Percentiles rank a stretch among this genome's conserved stretches.
These are phyloP conservation scores for Steinernema carpocapsae DNA, from an alignment of 2,888 invertebrate genomes.

Conservation along the genomic window DNA sequence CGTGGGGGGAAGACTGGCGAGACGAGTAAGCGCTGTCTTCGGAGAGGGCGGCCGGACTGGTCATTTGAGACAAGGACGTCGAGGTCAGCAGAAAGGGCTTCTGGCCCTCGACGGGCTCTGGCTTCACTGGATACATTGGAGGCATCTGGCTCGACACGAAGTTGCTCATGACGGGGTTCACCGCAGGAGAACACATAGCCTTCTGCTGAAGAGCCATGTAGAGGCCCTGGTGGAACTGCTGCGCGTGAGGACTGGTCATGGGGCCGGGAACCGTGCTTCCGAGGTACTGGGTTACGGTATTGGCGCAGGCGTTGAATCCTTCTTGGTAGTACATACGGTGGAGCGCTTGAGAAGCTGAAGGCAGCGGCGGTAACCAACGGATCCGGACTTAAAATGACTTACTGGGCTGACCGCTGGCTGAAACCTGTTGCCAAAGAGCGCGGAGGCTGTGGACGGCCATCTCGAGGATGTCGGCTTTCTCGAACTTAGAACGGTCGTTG, in stretches of 20 bases:
- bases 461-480: slow-evolving; percentile 94
- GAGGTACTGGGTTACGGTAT: slow-evolving; percentile 25
- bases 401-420: slow-evolving; percentile 15
- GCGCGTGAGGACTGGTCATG: slow-evolving; percentile 15
- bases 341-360: neutral
- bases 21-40: slow-evolving; percentile 30
- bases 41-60: slow-evolving; percentile 11
- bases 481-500: slow-evolving; percentile 76
- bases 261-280: slow-evolving; percentile 9
- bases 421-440: slow-evolving; percentile 27
- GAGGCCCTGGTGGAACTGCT: slow-evolving; percentile 29
- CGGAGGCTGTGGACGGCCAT: slow-evolving; percentile 79
- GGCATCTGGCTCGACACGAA: neutral
- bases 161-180: neutral
- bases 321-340: slow-evolving; percentile 30
- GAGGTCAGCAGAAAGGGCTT: slow-evolving; percentile 8
- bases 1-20: slow-evolving; percentile 19
- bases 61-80: slow-evolving; percentile 21
- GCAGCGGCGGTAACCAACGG: neutral
- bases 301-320: slow-evolving; percentile 29
- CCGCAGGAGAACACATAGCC: slow-evolving; percentile 15
- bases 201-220: slow-evolving; percentile 30
- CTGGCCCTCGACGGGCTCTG: neutral
- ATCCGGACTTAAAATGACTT: neutral
- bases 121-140: neutral